Conservation (phyloP, 2,113 vertebrate species). For the Tachuris rubrigastra region DNA sequence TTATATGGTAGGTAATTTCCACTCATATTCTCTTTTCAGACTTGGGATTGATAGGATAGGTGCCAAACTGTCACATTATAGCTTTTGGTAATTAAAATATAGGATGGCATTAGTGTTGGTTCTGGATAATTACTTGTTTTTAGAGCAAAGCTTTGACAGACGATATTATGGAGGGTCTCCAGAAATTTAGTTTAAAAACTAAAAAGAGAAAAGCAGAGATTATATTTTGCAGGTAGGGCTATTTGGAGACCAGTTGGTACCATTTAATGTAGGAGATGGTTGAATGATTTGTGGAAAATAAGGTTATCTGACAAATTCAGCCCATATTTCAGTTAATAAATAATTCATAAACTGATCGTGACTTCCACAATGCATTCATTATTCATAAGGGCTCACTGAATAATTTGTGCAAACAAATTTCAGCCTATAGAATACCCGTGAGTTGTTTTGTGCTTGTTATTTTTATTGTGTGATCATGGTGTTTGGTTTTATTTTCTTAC, state of each 20-base stretch:
- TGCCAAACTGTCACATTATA: constrained; percentile 19
- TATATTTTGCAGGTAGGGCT: constrained; percentile 19
- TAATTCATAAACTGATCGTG: constrained; percentile 43
- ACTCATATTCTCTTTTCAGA: not conserved
- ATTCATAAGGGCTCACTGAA: constrained; percentile 53
- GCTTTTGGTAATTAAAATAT: constrained; percentile 37
- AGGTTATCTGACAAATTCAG: constrained; percentile 60
- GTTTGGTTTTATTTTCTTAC: not conserved
- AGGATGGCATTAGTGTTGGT: not conserved
- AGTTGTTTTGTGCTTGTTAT: constrained; percentile 34
- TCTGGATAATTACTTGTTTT: constrained; percentile 31
- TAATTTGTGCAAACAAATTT: constrained; percentile 66
- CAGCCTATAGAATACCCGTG: not conserved
- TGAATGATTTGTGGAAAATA: constrained; percentile 59
- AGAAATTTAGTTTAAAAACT: not conserved
- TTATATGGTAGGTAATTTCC: not conserved
- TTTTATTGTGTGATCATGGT: not conserved
- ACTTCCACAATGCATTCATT: constrained; percentile 56
- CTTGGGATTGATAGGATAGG: not conserved
- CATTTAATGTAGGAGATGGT: constrained; percentile 32
- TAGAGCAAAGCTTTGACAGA: constrained; percentile 9
- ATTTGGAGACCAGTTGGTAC: constrained; percentile 17
- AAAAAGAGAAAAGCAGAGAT: too few species aligned
- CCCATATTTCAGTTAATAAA: constrained; percentile 52
- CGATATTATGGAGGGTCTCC: not conserved